These are phyloP conservation scores for Danionella dracula DNA, from an alignment of 2,797 vertebrate species.

Conservation along the genomic window DNA sequence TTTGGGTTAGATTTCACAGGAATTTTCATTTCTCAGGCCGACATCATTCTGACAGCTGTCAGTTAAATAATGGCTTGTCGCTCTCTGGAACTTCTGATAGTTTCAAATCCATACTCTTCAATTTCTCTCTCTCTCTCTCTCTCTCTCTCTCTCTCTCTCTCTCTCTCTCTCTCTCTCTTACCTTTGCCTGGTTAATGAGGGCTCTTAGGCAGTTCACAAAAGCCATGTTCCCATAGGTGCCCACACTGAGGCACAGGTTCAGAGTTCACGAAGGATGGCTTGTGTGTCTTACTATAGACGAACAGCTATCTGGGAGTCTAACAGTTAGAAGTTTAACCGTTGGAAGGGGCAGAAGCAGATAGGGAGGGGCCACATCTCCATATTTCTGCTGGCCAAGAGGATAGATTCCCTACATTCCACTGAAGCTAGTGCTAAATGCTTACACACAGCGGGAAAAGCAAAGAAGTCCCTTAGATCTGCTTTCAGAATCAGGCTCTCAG, in stretches of 20 bases:
- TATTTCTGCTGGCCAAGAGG: constrained; percentile 38
- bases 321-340: background rate
- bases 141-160: background rate
- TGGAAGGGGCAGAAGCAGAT: background rate
- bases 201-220: constrained; percentile 36
- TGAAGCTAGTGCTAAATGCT: constrained; percentile 5
- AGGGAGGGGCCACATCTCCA: constrained; percentile 29
- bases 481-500: background rate
- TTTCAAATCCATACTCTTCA: no score
- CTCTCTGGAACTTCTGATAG: no score
- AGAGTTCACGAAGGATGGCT: constrained; percentile 28
- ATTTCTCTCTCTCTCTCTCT: background rate
- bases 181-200: constrained; percentile 34
- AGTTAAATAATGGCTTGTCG: background rate
- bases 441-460: background rate
- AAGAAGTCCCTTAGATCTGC: background rate
- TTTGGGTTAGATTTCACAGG: background rate
- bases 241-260: constrained; percentile 16
- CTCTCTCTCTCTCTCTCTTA: constrained; percentile 17
- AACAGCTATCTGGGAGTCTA: background rate
- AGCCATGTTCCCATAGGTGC: constrained; percentile 24
- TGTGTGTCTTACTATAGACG: background rate
- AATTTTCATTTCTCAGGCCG: background rate
- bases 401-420: constrained; percentile 32
- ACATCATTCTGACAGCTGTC: background rate